Evolutionary conservation across 2,888 invertebrate genomes (phyloP).

Genomic region (Thymelicus acteon): DNA sequence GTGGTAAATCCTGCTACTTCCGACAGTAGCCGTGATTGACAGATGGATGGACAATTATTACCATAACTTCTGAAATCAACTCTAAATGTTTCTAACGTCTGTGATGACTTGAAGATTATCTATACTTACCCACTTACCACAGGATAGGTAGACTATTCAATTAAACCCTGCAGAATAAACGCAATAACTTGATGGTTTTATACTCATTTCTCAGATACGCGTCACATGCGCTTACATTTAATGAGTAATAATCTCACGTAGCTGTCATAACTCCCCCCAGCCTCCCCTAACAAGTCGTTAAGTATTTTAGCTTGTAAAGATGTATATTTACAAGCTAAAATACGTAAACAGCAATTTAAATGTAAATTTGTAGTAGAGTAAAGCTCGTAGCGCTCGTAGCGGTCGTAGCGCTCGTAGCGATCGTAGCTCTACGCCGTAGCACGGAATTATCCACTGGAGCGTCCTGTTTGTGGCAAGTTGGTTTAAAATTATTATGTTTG

Average conservation of each 20-base stretch:
- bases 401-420: constrained; percentile 17
- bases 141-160: no score
- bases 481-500: constrained; percentile 22
- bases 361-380: constrained; percentile 22
- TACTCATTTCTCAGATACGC: no score
- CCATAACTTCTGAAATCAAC: no score
- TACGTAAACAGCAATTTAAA: constrained; percentile 37
- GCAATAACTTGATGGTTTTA: no score
- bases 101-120: no score
- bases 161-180: no score
- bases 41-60: no score
- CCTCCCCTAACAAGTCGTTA: not conserved
- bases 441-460: constrained; percentile 17
- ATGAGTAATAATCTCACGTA: not conserved
- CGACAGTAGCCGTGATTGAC: no score
- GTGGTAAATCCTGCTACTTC: no score
- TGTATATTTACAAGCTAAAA: constrained; percentile 27
- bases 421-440: constrained; percentile 20
- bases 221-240: no score
- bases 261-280: not conserved
- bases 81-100: no score
- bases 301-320: constrained; percentile 11
- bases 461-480: constrained; percentile 27
- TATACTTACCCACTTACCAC: no score
- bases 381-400: constrained; percentile 26